phyloP scores from a whole-genome alignment of 2,797 vertebrate species.

The Chelonia mydas region DNA sequence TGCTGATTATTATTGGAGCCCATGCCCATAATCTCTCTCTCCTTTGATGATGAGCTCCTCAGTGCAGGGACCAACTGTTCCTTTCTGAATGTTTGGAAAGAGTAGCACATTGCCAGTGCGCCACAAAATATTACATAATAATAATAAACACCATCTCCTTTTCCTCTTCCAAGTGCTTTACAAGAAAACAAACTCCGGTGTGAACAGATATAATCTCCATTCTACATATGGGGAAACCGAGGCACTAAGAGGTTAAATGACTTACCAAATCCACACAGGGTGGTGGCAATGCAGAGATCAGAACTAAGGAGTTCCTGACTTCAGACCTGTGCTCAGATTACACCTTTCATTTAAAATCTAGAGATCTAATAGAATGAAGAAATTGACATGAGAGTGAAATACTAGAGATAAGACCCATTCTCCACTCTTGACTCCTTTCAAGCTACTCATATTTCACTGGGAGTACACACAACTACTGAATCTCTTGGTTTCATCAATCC shows the following conservation, averaged over 20 bases:
- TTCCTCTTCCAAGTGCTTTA: background rate
- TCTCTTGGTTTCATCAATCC: constrained; percentile 2
- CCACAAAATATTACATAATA: too few relatives aligned
- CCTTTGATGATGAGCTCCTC: accelerated
- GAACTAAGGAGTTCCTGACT: background rate
- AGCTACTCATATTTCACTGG: background rate
- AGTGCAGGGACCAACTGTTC: background rate
- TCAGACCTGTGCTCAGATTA: background rate
- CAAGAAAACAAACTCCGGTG: background rate
- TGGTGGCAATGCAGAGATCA: background rate
- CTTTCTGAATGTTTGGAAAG: accelerated
- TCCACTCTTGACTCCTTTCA: background rate
- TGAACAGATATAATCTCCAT: background rate
- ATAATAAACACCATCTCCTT: too few relatives aligned
- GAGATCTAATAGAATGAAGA: background rate
- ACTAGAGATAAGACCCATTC: background rate
- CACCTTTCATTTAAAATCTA: background rate
- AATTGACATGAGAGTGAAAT: background rate
- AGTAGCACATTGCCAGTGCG: background rate
- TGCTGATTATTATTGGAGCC: accelerated
- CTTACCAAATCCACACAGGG: background rate
- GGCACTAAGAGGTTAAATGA: background rate
- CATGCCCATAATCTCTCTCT: accelerated
- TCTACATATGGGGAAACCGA: accelerated
- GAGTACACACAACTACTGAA: background rate